Conservation (phyloP, 2,797 vertebrate species). For the Enteromius paludinosus region DNA sequence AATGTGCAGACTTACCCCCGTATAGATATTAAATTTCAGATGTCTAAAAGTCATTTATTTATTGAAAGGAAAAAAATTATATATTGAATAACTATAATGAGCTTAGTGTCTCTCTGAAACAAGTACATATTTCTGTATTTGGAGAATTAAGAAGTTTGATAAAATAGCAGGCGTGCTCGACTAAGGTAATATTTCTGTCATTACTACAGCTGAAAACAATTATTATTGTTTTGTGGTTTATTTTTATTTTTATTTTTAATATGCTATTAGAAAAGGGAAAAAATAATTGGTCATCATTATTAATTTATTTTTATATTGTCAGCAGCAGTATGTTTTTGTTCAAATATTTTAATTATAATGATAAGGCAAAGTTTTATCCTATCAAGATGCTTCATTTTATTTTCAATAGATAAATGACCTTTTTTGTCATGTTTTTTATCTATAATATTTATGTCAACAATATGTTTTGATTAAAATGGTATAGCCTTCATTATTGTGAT, state of each 20-base stretch:
- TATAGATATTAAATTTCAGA: conserved; percentile 23
- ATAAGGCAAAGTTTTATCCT: background rate
- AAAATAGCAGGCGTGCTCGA: background rate
- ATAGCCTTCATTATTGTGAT: background rate
- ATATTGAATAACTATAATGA: too few relatives aligned
- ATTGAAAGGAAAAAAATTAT: background rate
- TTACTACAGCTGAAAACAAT: background rate
- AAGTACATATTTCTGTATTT: background rate
- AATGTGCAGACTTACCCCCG: conserved; percentile 17
- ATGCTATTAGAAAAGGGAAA: background rate
- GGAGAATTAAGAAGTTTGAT: background rate
- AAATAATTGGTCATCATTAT: background rate
- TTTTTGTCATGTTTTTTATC: background rate
- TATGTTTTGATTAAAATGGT: background rate
- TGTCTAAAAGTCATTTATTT: background rate
- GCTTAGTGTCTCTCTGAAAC: too few relatives aligned
- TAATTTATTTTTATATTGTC: background rate
- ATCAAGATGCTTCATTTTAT: background rate
- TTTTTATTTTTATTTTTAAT: background rate
- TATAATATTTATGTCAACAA: background rate
- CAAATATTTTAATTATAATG: too few relatives aligned
- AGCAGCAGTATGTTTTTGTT: too few relatives aligned
- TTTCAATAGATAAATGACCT: background rate
- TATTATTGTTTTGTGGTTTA: background rate
- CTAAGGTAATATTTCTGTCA: background rate